Evolutionary conservation across 1,140 invertebrate genomes (phyloP).

Genomic region (Leptestheria dahalacensis): DNA sequence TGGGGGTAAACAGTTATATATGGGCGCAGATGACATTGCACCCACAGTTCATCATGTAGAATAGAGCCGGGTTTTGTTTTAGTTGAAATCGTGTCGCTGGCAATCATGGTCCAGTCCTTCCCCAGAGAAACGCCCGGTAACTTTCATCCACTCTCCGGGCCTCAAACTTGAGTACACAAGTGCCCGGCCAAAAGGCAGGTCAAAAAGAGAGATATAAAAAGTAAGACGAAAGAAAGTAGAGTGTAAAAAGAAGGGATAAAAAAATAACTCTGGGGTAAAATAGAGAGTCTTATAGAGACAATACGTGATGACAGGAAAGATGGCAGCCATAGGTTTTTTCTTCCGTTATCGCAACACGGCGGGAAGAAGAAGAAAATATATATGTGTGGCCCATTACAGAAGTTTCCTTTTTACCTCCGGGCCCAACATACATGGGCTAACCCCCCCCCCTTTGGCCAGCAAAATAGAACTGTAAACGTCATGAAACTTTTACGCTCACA

Average conservation of each 20-base stretch:
- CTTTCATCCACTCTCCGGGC: not conserved
- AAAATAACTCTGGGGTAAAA: too few species aligned
- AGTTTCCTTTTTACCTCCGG: too few species aligned
- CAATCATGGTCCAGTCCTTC: not conserved
- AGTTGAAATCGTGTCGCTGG: not conserved
- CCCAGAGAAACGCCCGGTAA: not conserved
- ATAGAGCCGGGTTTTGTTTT: too few species aligned
- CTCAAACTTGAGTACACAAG: not conserved
- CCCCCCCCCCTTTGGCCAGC: too few species aligned
- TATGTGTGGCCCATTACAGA: too few species aligned
- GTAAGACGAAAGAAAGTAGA: not conserved
- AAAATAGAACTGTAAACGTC: too few species aligned
- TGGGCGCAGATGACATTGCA: too few species aligned
- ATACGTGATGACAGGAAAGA: not conserved
- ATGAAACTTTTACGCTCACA: too few species aligned
- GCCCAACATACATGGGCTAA: too few species aligned
- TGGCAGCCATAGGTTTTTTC: not conserved
- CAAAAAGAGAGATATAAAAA: not conserved
- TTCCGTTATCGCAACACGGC: not conserved
- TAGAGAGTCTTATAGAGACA: not conserved
- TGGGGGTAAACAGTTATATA: too few species aligned
- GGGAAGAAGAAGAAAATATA: not conserved
- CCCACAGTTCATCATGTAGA: too few species aligned
- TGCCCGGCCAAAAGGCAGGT: not conserved
- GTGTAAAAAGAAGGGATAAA: too few species aligned